phyloP scores from a whole-genome alignment of 2,113 vertebrate species.

The Ictidomys tridecemlineatus region DNA sequence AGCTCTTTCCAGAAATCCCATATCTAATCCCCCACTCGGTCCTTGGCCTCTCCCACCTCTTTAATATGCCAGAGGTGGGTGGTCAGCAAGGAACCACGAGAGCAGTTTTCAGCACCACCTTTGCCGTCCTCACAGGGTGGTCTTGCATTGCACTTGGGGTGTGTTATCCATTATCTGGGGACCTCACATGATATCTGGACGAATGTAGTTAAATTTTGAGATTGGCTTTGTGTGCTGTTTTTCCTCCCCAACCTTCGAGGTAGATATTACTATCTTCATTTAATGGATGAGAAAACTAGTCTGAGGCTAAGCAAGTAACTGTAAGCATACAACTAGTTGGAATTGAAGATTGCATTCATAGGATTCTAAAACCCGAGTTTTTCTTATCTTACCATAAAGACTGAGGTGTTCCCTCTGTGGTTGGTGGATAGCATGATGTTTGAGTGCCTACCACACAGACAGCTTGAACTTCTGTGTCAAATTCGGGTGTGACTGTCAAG shows the following conservation, averaged over 20 bases:
- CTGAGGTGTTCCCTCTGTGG: background rate
- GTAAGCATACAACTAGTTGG: background rate
- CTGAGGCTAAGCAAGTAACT: conserved; percentile 12
- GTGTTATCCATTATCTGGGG: conserved; percentile 38
- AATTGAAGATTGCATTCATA: background rate
- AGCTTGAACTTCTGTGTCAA: background rate
- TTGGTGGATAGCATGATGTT: rapidly evolving
- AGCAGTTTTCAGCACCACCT: conserved; percentile 41
- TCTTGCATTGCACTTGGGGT: conserved; percentile 5
- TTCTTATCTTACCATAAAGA: background rate
- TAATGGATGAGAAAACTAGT: conserved; percentile 23
- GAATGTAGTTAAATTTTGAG: conserved; percentile 31
- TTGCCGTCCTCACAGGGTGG: background rate
- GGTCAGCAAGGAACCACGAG: conserved; percentile 63
- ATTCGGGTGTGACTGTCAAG: background rate
- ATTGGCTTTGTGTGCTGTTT: background rate
- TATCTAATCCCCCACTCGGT: background rate
- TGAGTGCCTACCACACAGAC: background rate
- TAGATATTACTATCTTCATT: background rate
- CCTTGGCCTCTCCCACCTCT: conserved; percentile 32
- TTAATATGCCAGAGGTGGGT: conserved; percentile 61
- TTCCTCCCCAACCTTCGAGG: conserved; percentile 9
- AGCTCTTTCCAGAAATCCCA: conserved; percentile 48
- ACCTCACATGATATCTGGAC: conserved; percentile 28
- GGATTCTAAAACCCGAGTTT: background rate